Percentiles rank a stretch among this genome's conserved stretches.
These are phyloP conservation scores for Neelides sp. DNA, from an alignment of 1,140 invertebrate species.

Conservation along the genomic window DNA sequence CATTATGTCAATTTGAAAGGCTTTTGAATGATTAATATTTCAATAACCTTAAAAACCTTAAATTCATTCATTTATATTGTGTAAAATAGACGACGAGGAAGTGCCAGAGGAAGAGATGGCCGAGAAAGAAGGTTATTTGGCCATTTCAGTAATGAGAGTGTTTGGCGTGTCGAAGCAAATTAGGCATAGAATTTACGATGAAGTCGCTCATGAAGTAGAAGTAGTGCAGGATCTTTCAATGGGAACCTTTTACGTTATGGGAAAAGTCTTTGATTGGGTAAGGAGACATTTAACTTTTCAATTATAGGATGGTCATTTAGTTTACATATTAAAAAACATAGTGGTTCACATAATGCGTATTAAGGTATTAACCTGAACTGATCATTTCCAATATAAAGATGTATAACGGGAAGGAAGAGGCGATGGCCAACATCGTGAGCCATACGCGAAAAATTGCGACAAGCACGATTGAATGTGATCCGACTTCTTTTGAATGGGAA, in stretches of 20 bases:
- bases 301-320: too few relatives aligned
- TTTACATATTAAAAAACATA: too few relatives aligned
- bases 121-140: constrained; percentile 6
- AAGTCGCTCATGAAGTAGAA: constrained; percentile 10
- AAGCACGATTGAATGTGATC: constrained; percentile 6
- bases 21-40: too few relatives aligned
- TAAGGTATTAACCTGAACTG: not conserved
- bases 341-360: not conserved
- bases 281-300: too few relatives aligned
- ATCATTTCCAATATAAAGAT: not conserved
- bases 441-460: constrained; percentile 4
- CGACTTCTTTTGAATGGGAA: constrained; percentile 5
- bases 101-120: constrained; percentile 7
- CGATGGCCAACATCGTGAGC: not conserved
- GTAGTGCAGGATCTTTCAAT: constrained; percentile 8
- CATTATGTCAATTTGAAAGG: too few relatives aligned
- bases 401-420: not conserved
- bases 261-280: constrained; percentile 7
- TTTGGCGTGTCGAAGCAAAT: constrained; percentile 11
- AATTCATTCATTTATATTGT: not conserved
- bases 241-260: constrained; percentile 8
- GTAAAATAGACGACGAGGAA: not conserved
- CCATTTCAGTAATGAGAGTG: constrained; percentile 17
- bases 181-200: constrained; percentile 12
- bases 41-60: too few relatives aligned